Percentiles rank a stretch among this genome's conserved stretches.
Evolutionary conservation across 2,113 vertebrate genomes (phyloP).

Genomic region (Pituophis catenifer): DNA sequence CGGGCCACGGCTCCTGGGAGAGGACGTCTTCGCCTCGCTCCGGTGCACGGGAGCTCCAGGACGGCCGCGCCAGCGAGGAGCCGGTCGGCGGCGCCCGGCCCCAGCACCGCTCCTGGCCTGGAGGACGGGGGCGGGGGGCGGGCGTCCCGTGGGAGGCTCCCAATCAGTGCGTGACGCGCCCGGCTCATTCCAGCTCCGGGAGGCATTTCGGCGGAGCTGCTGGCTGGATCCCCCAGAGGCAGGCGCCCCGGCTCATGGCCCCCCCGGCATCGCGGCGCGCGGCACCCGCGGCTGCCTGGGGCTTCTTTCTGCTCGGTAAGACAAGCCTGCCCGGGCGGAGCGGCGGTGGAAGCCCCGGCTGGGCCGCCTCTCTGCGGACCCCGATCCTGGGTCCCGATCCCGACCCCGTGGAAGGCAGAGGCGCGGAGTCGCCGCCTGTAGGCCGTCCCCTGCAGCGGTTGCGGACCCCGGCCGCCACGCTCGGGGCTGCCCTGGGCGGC

Average conservation of each 20-base stretch:
- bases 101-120: no score
- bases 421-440: background rate
- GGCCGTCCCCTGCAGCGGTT: background rate
- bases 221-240: background rate
- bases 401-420: background rate
- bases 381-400: background rate
- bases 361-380: background rate
- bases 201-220: background rate
- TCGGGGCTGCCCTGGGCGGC: background rate
- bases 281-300: background rate
- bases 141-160: background rate
- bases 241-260: background rate
- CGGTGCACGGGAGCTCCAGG: background rate
- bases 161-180: background rate
- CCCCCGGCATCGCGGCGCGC: background rate
- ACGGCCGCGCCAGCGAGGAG: background rate
- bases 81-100: background rate
- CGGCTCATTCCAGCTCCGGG: background rate
- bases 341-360: background rate
- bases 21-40: background rate
- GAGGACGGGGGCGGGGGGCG: background rate
- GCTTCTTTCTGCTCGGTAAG: background rate
- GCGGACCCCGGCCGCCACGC: background rate
- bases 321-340: background rate
- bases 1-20: background rate